Evolutionary conservation across 2,113 vertebrate species (phyloP).

Genomic region (Tetrax tetrax): DNA sequence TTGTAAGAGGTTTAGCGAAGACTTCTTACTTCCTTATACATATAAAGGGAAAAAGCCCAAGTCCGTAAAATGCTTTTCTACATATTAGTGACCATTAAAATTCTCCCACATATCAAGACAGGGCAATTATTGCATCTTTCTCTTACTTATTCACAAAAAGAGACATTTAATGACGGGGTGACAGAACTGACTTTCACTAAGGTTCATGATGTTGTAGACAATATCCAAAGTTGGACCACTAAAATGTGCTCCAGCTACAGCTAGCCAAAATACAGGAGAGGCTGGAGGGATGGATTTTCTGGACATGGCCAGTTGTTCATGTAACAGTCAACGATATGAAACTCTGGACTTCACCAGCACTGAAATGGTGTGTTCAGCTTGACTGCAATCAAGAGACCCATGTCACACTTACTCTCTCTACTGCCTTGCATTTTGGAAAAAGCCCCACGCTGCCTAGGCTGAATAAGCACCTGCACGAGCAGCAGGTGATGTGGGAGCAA

Average conservation of each 20-base stretch:
- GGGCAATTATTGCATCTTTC: neutral
- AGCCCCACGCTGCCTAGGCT: neutral
- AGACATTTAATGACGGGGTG: neutral
- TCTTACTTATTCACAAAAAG: neutral
- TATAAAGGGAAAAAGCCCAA: neutral
- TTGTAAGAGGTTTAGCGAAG: neutral
- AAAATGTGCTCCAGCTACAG: neutral
- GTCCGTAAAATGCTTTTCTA: neutral
- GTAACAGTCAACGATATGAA: neutral
- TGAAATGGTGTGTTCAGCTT: rapidly evolving
- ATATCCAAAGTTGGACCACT: neutral
- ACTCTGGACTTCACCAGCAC: neutral
- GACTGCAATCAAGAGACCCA: neutral
- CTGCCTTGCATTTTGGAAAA: neutral
- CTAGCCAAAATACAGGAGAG: neutral
- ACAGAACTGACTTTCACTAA: neutral
- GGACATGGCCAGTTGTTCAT: neutral
- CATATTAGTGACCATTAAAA: rapidly evolving
- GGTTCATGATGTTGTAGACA: rapidly evolving
- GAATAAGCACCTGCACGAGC: neutral
- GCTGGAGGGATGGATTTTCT: neutral
- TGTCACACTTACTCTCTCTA: rapidly evolving
- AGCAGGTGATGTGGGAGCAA: neutral
- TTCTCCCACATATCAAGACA: neutral
- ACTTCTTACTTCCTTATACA: neutral